Evolutionary conservation across 2,113 vertebrate genomes (phyloP).

Genomic region (Heterotilapia buettikoferi): DNA sequence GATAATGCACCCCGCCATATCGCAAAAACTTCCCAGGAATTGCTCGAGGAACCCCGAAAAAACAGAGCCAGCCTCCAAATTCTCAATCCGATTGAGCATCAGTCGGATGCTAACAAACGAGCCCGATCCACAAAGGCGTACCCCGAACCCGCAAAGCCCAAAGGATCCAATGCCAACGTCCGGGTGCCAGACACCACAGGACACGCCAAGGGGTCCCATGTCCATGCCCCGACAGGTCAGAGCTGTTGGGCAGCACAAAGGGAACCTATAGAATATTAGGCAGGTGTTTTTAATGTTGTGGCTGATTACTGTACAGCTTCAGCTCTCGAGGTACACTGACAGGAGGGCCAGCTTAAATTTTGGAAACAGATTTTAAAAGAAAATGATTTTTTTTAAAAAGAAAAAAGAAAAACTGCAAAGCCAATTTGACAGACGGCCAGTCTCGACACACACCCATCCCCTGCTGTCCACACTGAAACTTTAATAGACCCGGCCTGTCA

Average conservation of each 20-base stretch:
- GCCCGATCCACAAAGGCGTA: not conserved
- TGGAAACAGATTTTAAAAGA: not conserved
- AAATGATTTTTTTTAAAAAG: not conserved
- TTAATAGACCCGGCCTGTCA: conserved; percentile 5
- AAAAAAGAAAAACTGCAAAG: not conserved
- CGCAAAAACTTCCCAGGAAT: not conserved
- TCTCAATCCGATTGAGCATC: not conserved
- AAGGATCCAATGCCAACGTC: not conserved
- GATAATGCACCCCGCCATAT: not conserved
- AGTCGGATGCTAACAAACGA: not conserved
- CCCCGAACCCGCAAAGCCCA: not conserved
- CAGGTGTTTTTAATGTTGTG: not conserved
- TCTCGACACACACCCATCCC: not conserved
- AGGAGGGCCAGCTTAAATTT: not conserved
- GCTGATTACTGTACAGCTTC: not conserved
- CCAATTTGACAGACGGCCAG: not conserved
- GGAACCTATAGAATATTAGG: not conserved
- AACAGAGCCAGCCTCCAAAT: not conserved
- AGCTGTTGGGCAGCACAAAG: not conserved
- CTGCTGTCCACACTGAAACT: not conserved
- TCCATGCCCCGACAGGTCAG: not conserved
- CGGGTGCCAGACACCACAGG: not conserved
- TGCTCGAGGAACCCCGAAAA: not conserved
- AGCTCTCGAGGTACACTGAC: not conserved
- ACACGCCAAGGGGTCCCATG: not conserved